Conservation (phyloP, 2,113 vertebrate genomes). For the Dipodomys stephensi region DNA sequence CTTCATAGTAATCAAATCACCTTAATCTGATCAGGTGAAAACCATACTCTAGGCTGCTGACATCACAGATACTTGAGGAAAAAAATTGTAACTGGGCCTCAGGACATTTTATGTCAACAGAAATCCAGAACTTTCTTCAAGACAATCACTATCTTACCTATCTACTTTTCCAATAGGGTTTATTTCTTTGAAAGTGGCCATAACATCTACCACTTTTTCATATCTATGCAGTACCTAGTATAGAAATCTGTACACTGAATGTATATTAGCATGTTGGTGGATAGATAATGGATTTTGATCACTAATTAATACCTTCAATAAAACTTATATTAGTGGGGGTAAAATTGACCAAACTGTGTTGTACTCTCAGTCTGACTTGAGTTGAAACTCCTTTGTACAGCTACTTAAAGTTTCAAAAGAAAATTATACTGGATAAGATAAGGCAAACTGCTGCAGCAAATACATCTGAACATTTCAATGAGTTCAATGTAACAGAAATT, state of each 20-base stretch:
- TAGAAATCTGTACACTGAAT: not conserved
- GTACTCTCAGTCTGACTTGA: too few species aligned
- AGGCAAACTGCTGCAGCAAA: not conserved
- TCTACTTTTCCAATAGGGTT: not conserved
- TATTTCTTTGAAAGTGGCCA: not conserved
- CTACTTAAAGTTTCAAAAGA: not conserved
- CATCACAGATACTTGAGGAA: not conserved
- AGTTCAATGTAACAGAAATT: not conserved
- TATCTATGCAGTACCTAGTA: not conserved
- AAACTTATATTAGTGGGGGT: not conserved
- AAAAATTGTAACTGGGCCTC: not conserved
- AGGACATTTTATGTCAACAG: not conserved
- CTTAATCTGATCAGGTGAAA: not conserved
- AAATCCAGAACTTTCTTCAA: constrained; percentile 17
- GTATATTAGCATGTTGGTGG: not conserved
- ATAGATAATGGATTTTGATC: not conserved
- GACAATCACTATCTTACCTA: not conserved
- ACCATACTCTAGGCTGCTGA: not conserved
- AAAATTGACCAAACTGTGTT: too few species aligned
- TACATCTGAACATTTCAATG: not conserved
- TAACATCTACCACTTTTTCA: not conserved
- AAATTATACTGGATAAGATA: not conserved
- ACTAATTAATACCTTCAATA: not conserved
- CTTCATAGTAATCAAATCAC: not conserved
- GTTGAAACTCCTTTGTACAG: too few species aligned